Evolutionary conservation across 2,113 vertebrate species (phyloP), one percentile per base, ranked within the genome.

Genomic region (Xiphorhynchus elegans): DNA sequence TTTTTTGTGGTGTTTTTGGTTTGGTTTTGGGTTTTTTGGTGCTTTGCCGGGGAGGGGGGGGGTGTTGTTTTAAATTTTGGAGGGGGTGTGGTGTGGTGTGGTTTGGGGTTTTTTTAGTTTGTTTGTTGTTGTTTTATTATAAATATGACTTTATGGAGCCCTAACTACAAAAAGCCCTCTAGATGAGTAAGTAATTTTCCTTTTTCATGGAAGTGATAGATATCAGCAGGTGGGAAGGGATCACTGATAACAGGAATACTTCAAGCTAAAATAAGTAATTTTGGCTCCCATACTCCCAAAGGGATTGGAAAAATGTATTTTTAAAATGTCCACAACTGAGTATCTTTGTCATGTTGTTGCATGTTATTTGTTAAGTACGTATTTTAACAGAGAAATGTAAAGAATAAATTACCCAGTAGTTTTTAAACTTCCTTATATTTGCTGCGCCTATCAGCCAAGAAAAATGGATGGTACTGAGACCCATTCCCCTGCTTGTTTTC

Each of bases 391-490:
- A 85, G 37, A 74, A 74, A 50, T 9, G 10, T 26, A 39, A 87
- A 50, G 11, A 87, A 46, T 50, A 58, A 62, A 55, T 74, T 63
- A 63, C 11, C 33, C 12, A 50, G 17, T 23, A 67, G 10, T 21
- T 77, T 74, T 59, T 20, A 68, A 70, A 44, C 15, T 35, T 39
- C 42, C 8, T 50, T 17, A 5, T 69, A 44, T 40, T 66, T 52
- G 59, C n/a, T 50, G 20, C 50, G 46, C n/a, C 6, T 90, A 53
- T 46, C 40, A 83, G 55, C 33, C 63, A 80, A 76, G 70, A 55
- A 56, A 83, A 62, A 19, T 7, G 25, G 17, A 17, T 52, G 24
- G 19, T 39, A 33, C 0, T 0, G 14, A 59, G 29, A 75, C 13
- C 28, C 37, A 29, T 18, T 75, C 11, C 37, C 18, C 18, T 29